These are phyloP conservation scores for Pandemis heparana DNA, from an alignment of 2,888 invertebrate genomes.

Conservation along the genomic window DNA sequence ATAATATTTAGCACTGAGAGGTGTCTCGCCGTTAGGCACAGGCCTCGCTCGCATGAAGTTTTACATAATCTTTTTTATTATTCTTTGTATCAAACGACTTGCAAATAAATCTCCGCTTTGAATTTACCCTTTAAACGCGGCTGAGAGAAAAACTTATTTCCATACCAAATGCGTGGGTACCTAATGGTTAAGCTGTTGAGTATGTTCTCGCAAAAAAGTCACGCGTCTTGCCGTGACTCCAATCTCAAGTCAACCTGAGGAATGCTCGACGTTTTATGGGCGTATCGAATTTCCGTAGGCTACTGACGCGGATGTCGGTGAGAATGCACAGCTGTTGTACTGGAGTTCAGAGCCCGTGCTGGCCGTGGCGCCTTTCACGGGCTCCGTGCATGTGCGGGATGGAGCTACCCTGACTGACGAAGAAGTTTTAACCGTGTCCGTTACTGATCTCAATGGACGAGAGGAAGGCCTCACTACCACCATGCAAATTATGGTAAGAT, in stretches of 20 bases:
- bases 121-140: conserved; percentile 11
- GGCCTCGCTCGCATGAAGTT: neutral
- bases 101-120: conserved; percentile 2
- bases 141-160: conserved; percentile 27
- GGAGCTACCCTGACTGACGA: conserved; percentile 67
- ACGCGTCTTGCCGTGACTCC: conserved; percentile 42
- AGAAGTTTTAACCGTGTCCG: conserved; percentile 64
- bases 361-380: conserved; percentile 84
- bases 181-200: conserved; percentile 36
- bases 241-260: conserved; percentile 40
- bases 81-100: neutral
- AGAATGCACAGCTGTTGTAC: conserved; percentile 79
- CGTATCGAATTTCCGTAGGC: conserved; percentile 68
- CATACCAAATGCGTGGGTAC: conserved; percentile 33
- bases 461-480: conserved; percentile 68
- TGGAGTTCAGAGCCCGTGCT: conserved; percentile 75
- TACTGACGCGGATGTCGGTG: conserved; percentile 84
- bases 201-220: conserved; percentile 40
- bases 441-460: conserved; percentile 74
- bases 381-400: conserved; percentile 83
- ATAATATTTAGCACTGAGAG: no score
- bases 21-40: no score
- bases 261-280: conserved; percentile 34
- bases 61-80: conserved; percentile 4
- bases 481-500: conserved; percentile 68